Evolutionary conservation across 2,888 invertebrate species (phyloP), one percentile per base, ranked within the genome.

Genomic region (Myopa testacea): DNA sequence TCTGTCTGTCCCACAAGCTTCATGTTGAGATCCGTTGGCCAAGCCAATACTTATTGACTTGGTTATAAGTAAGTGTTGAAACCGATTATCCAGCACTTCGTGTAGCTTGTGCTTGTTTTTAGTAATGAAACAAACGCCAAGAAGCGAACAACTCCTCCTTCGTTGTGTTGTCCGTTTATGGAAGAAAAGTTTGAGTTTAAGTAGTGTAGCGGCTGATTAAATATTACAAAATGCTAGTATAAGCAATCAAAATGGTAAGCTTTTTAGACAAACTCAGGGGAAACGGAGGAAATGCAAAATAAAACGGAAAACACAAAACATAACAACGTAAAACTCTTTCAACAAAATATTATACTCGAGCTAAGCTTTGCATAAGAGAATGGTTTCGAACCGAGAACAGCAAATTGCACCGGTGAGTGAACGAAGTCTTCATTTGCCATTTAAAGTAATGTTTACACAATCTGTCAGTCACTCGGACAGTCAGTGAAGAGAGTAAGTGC

Each of bases 381-480:
- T 83, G 82, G 82, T 82, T 75, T 81, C 81, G 10, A 81, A 80
- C 73, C 79, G 80, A 12, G 82, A 82, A 45, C 45, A 45, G 14
- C 81, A 82, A 77, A 81, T 79, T 69, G 77, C 79, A 58, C 79
- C 81, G 83, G 83, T 83, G 78, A 62, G 81, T 79, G 65, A 37
- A 38, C 67, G 38, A 19, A 19, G 68, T 8, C 75, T 65, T 38
- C 55, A 37, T 58, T 75, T 75, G 26, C 67, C 55, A 52, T 65
- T 55, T 55, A 55, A 45, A 70, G 52, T 52, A 37, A 16, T 14
- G 26, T 52, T 55, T 50, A 34, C 50, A 70, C 50, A 55, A 5
- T 37, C 4, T 68, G 68, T 45, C 62, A 62, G 62, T 26, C 26
- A 26, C 0, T 62, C 62, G 10, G 62, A n/a, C 62, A 26, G 19